These are phyloP conservation scores for Drosophila sulfurigaster DNA, from an alignment of 1,140 invertebrate genomes.

Conservation along the genomic window DNA sequence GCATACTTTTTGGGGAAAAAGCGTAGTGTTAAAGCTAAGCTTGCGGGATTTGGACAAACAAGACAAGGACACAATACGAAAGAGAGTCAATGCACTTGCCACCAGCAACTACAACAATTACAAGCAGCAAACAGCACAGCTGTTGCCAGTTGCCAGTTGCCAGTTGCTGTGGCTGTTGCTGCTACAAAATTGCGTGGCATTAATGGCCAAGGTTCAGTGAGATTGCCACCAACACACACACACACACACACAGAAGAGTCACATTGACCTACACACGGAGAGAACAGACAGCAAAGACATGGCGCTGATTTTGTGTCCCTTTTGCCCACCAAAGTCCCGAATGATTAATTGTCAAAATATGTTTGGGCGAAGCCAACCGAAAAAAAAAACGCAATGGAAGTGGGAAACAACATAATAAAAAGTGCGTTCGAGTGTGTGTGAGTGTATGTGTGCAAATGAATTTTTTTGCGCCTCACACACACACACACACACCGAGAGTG, in stretches of 20 bases:
- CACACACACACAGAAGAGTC: constrained; percentile 46
- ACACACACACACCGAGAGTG: constrained; percentile 14
- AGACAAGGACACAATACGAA: constrained; percentile 25
- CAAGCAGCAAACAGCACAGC: constrained; percentile 33
- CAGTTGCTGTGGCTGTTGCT: not conserved
- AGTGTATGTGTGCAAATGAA: constrained; percentile 54
- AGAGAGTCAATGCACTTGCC: constrained; percentile 54
- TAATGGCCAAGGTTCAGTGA: constrained; percentile 65
- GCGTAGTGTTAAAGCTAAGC: not conserved
- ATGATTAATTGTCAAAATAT: constrained; percentile 84
- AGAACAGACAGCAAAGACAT: constrained; percentile 50
- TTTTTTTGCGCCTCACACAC: constrained; percentile 39
- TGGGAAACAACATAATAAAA: constrained; percentile 75
- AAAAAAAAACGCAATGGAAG: constrained; percentile 23
- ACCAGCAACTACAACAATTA: constrained; percentile 29
- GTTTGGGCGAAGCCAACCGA: constrained; percentile 59
- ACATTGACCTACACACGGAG: constrained; percentile 75
- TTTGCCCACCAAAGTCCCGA: constrained; percentile 39
- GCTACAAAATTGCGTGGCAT: constrained; percentile 37
- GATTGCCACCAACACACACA: constrained; percentile 27
- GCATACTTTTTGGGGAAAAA: constrained; percentile 46
- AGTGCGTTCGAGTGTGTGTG: constrained; percentile 53
- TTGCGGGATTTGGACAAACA: not conserved
- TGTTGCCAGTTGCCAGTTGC: constrained; percentile 51
- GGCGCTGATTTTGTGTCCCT: constrained; percentile 55